These are phyloP conservation scores for Sphenopsis melanotis DNA, from an alignment of 2,797 vertebrate genomes.

Conservation along the genomic window DNA sequence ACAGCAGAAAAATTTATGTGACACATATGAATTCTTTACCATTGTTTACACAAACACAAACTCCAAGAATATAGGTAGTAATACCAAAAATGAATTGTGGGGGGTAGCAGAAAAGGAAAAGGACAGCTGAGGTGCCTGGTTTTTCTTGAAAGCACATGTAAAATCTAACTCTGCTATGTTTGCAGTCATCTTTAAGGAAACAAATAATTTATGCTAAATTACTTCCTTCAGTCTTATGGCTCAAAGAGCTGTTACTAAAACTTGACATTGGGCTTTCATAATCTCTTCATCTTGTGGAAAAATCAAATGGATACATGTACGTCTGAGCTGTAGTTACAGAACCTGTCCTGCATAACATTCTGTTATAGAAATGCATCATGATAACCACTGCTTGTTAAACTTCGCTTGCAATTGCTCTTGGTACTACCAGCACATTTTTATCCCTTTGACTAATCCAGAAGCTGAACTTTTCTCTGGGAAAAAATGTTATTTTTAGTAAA, in stretches of 20 bases:
- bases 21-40: neutral
- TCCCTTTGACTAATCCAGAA: neutral
- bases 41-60: neutral
- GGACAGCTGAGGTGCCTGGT: neutral
- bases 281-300: neutral
- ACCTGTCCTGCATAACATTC: neutral
- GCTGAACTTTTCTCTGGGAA: neutral
- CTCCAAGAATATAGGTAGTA: neutral
- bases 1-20: neutral
- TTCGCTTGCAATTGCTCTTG: neutral
- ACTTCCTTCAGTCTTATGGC: neutral
- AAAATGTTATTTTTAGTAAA: constrained; percentile 32
- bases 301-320: neutral
- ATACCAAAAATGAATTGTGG: neutral
- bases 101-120: neutral
- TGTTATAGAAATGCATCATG: neutral
- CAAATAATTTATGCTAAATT: neutral
- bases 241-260: neutral
- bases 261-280: neutral
- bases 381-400: neutral
- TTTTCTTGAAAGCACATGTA: neutral
- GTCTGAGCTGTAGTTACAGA: neutral
- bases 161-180: neutral
- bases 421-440: constrained; percentile 14
- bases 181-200: neutral